A percentile compares a stretch with the other conserved stretches of the same genome.
These are phyloP conservation scores for Pontoporia blainvillei DNA, from an alignment of 2,113 vertebrate genomes.

Conservation along the genomic window DNA sequence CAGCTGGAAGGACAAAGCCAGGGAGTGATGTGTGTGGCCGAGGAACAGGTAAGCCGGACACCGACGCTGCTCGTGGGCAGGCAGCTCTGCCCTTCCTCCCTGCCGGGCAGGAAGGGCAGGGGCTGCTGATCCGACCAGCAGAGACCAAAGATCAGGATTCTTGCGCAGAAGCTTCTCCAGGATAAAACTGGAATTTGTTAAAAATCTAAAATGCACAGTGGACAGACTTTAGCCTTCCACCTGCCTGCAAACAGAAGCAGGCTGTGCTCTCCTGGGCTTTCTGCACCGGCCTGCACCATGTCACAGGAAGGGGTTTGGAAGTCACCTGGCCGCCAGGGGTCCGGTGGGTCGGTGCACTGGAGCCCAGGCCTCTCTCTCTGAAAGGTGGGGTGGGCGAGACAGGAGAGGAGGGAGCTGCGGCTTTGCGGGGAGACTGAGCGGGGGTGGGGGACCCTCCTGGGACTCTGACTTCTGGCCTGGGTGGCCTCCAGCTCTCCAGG, in stretches of 20 bases:
- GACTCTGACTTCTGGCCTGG: background rate
- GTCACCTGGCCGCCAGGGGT: background rate
- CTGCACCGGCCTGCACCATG: rapidly evolving
- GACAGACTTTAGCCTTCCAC: background rate
- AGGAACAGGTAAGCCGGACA: background rate
- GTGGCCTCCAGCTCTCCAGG: background rate
- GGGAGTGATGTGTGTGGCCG: background rate
- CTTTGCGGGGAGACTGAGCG: background rate
- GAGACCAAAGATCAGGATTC: background rate
- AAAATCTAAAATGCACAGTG: background rate
- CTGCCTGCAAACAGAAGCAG: background rate
- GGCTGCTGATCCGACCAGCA: background rate
- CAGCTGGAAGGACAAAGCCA: background rate
- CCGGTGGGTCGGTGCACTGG: background rate
- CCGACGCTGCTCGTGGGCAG: rapidly evolving
- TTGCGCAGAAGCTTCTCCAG: background rate
- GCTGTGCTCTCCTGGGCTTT: background rate
- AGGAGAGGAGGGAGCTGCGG: too few relatives aligned
- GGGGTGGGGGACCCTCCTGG: background rate
- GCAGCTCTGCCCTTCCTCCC: background rate
- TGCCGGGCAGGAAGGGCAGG: background rate
- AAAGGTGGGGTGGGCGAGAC: background rate
- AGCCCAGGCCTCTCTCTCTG: background rate
- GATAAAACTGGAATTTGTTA: background rate
- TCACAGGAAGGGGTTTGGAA: too few relatives aligned